Conservation (phyloP, 2,113 vertebrate species). For the Neotoma lepida region DNA sequence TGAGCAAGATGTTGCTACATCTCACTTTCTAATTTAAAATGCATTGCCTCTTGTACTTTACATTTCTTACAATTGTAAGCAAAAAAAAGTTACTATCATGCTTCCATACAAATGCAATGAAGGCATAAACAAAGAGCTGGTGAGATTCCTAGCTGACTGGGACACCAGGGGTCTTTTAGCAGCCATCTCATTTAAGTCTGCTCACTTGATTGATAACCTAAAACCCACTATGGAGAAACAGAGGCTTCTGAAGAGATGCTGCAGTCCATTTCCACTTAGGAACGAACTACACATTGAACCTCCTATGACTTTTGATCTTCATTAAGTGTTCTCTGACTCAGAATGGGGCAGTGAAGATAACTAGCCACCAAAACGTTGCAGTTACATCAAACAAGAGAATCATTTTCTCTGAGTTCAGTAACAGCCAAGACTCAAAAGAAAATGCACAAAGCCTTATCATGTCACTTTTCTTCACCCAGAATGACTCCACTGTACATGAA, state of each 20-base stretch:
- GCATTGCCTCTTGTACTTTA: neutral
- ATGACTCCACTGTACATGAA: neutral
- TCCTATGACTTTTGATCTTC: slow-evolving; percentile 44
- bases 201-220: neutral
- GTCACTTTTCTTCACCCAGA: neutral
- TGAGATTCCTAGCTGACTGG: neutral
- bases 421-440: slow-evolving; percentile 6
- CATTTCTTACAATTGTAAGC: neutral
- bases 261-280: slow-evolving; percentile 29
- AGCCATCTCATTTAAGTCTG: neutral
- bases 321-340: neutral
- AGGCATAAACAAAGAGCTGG: neutral
- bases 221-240: neutral
- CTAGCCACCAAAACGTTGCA: neutral
- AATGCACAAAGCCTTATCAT: neutral
- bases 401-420: neutral
- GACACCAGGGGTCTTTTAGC: neutral
- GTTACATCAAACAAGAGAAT: slow-evolving; percentile 3
- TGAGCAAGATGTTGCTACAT: neutral
- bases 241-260: neutral
- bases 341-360: neutral
- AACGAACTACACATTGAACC: slow-evolving; percentile 50
- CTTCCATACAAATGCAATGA: neutral
- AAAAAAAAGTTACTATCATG: neutral
- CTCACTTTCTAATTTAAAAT: neutral